Conservation (phyloP, 2,888 invertebrate genomes). For the Brachyopa scutellaris region DNA sequence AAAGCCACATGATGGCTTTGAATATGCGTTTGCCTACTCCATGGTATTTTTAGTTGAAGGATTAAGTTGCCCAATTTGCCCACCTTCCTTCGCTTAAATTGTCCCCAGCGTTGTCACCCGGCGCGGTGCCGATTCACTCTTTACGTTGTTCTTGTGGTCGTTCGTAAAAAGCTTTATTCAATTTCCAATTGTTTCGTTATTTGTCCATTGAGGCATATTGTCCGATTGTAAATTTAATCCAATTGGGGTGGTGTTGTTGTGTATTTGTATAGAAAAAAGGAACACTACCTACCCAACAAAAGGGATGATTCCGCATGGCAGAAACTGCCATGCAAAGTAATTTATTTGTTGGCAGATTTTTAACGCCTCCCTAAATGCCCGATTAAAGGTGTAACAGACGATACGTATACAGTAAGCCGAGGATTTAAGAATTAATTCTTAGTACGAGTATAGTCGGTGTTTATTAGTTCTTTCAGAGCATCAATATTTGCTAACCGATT, state of each 20-base stretch:
- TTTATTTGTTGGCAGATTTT: slow-evolving; percentile 42
- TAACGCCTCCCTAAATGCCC: background rate
- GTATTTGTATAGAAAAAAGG: slow-evolving; percentile 40
- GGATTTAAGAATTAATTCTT: slow-evolving; percentile 58
- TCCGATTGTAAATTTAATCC: slow-evolving; percentile 66
- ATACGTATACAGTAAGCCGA: slow-evolving; percentile 5
- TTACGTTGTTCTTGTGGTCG: slow-evolving; percentile 58
- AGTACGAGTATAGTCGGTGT: slow-evolving; percentile 28
- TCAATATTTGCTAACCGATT: slow-evolving; percentile 60
- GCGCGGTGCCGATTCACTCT: slow-evolving; percentile 7
- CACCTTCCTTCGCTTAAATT: background rate
- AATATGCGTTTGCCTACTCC: background rate
- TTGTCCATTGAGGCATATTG: slow-evolving; percentile 66
- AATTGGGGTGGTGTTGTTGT: slow-evolving; percentile 18
- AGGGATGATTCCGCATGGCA: slow-evolving; percentile 49
- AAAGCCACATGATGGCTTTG: slow-evolving; percentile 8
- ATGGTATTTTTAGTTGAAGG: slow-evolving; percentile 26
- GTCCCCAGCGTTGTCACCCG: background rate
- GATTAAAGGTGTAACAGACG: slow-evolving; percentile 57
- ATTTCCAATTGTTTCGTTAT: slow-evolving; percentile 67
- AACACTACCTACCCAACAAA: slow-evolving; percentile 10
- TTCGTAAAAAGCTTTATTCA: slow-evolving; percentile 66
- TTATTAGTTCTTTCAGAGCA: slow-evolving; percentile 66
- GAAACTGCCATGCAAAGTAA: slow-evolving; percentile 51
- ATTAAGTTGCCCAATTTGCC: slow-evolving; percentile 19